Evolutionary conservation across 2,797 vertebrate species (phyloP).

Genomic region (Monodelphis domestica): DNA sequence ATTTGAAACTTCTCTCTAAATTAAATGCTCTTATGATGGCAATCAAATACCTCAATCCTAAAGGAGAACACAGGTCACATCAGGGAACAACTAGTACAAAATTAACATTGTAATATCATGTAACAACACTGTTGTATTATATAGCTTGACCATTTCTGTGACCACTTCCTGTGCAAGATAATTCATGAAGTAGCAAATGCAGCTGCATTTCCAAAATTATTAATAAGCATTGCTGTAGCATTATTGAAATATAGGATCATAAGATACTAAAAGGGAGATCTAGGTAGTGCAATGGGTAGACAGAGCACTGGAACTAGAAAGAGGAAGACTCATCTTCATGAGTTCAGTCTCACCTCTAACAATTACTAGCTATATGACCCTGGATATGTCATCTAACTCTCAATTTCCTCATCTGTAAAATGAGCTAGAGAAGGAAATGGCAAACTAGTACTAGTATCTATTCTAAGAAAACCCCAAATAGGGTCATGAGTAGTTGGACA

Average conservation of each 20-base stretch:
- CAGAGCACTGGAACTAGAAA: too few species aligned
- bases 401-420: too few species aligned
- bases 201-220: neutral
- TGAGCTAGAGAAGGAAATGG: too few species aligned
- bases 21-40: neutral
- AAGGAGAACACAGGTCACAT: neutral
- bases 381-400: too few species aligned
- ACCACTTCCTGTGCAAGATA: neutral
- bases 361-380: too few species aligned
- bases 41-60: neutral
- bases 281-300: too few species aligned
- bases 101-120: neutral
- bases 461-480: too few species aligned
- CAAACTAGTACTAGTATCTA: too few species aligned
- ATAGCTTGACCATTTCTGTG: neutral
- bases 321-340: too few species aligned
- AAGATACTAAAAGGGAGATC: neutral
- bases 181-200: neutral
- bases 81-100: neutral
- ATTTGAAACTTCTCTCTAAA: neutral
- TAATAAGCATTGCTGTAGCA: neutral
- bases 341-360: too few species aligned
- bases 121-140: neutral
- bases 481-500: too few species aligned
- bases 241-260: neutral